Evolutionary conservation across 2,888 invertebrate genomes (phyloP), one percentile per base, ranked within the genome.

Genomic region (Drosophila suboccidentalis): DNA sequence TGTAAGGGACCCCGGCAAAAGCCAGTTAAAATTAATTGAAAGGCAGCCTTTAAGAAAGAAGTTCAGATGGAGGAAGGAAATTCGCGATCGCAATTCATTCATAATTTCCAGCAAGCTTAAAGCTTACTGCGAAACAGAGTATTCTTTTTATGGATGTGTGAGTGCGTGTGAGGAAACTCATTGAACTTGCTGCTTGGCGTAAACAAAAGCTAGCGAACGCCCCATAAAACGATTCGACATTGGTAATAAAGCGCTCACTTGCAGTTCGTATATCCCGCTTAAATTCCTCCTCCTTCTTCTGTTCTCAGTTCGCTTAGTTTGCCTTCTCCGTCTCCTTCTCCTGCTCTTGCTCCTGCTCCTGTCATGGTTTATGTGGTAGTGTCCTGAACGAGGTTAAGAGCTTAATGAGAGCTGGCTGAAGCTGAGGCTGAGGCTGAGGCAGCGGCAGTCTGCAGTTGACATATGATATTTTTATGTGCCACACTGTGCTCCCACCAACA

Each of bases 381-480:
- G 70, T 54, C 26, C 59, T 61, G 73, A 87, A 87, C 70, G 86
- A 85, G 86, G 86, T 89, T 87, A 87, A 87, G 89, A 82, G 86
- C 89, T 87, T 86, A 86, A 86, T 86, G 86, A 89, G 64, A 46
- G 62, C 69, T 51, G 44, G 62, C 34, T 62, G 43, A 22, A 0
- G 22, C 4, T 22, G 22, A 22, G 22, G 2, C 22, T 3, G 22
- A 22, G 22, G 26, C 26, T 5, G 26, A 26, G 26, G 43, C 29
- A 47, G 22, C 58, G 49, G 72, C 72, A 72, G 71, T 66, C 84
- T 83, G 89, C 72, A 88, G 78, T 81, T 85, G 84, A 88, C 84
- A 85, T 75, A 86, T 89, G 89, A 88, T 84, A 88, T 88, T 88
- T 85, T 85, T 85, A 88, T 88, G 89, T 78, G 78, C 65, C 72